Conservation (phyloP, 2,797 vertebrate genomes). For the Xenops minutus region DNA sequence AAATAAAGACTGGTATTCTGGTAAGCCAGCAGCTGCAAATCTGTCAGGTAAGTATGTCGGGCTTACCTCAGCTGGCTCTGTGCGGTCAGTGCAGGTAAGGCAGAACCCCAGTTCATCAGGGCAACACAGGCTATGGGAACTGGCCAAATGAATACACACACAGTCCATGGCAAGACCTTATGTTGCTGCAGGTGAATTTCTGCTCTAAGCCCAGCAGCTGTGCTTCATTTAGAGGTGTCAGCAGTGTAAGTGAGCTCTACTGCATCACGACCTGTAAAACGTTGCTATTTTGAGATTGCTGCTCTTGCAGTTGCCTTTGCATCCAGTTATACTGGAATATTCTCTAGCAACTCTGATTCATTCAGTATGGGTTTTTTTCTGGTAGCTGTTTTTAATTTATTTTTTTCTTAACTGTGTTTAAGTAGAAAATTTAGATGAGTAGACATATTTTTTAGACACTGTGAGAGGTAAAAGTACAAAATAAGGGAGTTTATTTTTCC, state of each 20-base stretch:
- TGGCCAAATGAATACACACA: too few relatives aligned
- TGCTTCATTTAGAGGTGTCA: not conserved
- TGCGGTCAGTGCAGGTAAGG: not conserved
- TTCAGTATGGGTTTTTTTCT: not conserved
- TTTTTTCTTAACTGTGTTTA: not conserved
- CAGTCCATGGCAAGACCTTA: accelerated
- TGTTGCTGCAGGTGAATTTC: not conserved
- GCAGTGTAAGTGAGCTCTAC: not conserved
- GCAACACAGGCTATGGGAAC: not conserved
- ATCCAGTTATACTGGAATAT: not conserved
- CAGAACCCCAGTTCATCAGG: not conserved
- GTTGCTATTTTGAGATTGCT: not conserved
- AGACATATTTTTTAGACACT: not conserved
- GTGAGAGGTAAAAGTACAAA: not conserved
- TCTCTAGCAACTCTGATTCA: not conserved
- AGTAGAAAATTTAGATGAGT: not conserved
- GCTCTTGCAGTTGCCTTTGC: not conserved
- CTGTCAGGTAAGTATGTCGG: not conserved
- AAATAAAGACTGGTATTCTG: not conserved
- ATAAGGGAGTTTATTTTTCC: not conserved
- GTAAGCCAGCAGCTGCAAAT: not conserved
- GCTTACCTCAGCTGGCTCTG: not conserved
- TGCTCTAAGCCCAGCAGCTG: not conserved
- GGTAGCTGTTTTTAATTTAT: not conserved
- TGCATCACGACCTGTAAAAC: not conserved